Evolutionary conservation across 2,888 invertebrate genomes (phyloP).

Genomic region (Parnassius apollo): DNA sequence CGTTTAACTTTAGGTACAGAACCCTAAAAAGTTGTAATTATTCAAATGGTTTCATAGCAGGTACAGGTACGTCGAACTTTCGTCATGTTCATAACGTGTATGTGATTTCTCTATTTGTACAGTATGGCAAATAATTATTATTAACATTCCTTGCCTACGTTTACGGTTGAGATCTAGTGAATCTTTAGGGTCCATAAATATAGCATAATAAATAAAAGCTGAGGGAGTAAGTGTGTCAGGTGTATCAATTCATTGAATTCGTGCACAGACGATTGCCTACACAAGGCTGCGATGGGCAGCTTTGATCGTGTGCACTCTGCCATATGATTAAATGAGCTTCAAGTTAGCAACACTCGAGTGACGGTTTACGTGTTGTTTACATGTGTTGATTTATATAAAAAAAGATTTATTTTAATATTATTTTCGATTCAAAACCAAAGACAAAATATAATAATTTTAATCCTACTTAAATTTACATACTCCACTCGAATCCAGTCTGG

Average conservation of each 20-base stretch:
- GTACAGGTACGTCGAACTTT: too few relatives aligned
- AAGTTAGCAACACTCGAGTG: slow-evolving; percentile 36
- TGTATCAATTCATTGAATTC: slow-evolving; percentile 70
- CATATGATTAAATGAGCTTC: slow-evolving; percentile 69
- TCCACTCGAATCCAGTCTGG: too few relatives aligned
- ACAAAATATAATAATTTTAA: too few relatives aligned
- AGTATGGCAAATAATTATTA: too few relatives aligned
- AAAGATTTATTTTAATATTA: neutral
- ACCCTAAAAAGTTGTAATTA: too few relatives aligned
- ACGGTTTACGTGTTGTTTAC: slow-evolving; percentile 12
- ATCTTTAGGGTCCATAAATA: slow-evolving; percentile 20
- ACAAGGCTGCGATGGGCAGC: slow-evolving; percentile 51
- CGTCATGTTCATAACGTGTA: too few relatives aligned
- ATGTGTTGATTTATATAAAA: slow-evolving; percentile 21
- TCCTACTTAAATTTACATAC: too few relatives aligned
- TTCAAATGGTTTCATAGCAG: too few relatives aligned
- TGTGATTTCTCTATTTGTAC: too few relatives aligned
- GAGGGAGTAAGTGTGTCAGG: slow-evolving; percentile 60
- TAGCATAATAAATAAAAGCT: slow-evolving; percentile 25
- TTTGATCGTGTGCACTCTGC: slow-evolving; percentile 74
- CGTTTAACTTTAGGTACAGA: too few relatives aligned
- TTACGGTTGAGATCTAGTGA: slow-evolving; percentile 10
- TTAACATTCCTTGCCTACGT: neutral
- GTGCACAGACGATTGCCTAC: slow-evolving; percentile 63
- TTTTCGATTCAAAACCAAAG: too few relatives aligned